These are phyloP conservation scores for Torymus tubicola DNA, from an alignment of 2,888 invertebrate genomes.

Conservation along the genomic window DNA sequence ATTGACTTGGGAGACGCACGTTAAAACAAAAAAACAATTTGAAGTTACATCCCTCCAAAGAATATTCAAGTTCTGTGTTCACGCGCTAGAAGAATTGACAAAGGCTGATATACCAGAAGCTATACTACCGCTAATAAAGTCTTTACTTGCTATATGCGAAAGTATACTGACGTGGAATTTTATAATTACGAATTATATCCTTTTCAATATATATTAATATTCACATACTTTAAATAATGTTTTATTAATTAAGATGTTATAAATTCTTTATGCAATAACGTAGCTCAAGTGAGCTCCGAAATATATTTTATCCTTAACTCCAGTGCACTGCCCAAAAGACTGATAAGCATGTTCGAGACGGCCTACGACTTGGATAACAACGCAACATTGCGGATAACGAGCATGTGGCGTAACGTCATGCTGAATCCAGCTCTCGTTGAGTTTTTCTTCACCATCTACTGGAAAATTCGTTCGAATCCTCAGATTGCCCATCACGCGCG, in stretches of 20 bases:
- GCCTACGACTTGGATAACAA: constrained; percentile 82
- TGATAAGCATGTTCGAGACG: constrained; percentile 85
- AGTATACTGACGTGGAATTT: constrained; percentile 90
- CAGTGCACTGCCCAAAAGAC: constrained; percentile 80
- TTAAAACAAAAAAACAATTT: constrained; percentile 89
- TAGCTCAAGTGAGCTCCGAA: too few relatives aligned
- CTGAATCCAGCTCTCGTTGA: constrained; percentile 85
- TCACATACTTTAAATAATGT: too few relatives aligned
- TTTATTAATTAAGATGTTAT: too few relatives aligned
- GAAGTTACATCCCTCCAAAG: constrained; percentile 87
- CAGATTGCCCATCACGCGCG: constrained; percentile 87
- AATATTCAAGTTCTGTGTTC: constrained; percentile 86
- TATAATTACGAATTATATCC: constrained; percentile 80
- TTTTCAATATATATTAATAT: constrained; percentile 68
- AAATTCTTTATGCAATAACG: too few relatives aligned
- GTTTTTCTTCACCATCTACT: constrained; percentile 90
- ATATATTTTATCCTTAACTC: constrained; percentile 67
- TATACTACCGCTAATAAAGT: constrained; percentile 81
- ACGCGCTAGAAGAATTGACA: constrained; percentile 81
- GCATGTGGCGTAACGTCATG: constrained; percentile 87
- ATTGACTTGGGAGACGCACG: constrained; percentile 92
- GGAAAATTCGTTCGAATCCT: constrained; percentile 87
- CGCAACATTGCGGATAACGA: constrained; percentile 81
- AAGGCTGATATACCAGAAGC: constrained; percentile 78
- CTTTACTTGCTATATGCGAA: constrained; percentile 87